A percentile compares a stretch with the other conserved stretches of the same genome.
Evolutionary conservation across 1,140 invertebrate species (phyloP).

Genomic region (Matsumurasca onukii): DNA sequence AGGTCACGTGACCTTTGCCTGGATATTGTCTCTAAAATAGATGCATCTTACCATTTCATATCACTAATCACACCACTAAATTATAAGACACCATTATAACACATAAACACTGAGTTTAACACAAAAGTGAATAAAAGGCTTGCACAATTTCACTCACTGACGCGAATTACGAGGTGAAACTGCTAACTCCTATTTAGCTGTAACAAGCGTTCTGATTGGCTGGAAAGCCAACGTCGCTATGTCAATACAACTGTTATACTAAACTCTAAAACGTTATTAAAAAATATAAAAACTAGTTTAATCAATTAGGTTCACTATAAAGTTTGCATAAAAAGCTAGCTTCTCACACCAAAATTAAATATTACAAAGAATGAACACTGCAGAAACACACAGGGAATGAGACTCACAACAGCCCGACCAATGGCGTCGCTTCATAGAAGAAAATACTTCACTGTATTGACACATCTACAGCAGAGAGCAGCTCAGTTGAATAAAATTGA

Average conservation of each 20-base stretch:
- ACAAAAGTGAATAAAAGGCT: background rate
- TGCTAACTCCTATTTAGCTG: conserved; percentile 29
- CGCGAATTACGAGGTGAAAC: conserved; percentile 33
- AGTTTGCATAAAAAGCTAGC: no score
- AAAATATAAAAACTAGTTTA: no score
- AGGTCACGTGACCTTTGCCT: conserved; percentile 56
- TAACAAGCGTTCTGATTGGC: conserved; percentile 37
- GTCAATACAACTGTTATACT: conserved; percentile 33
- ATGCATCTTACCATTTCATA: background rate
- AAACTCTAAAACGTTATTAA: conserved; percentile 1
- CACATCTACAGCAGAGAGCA: conserved; percentile 13
- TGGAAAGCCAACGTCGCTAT: conserved; percentile 28
- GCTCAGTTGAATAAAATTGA: conserved; percentile 8
- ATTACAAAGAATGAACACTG: background rate
- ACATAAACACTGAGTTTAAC: background rate
- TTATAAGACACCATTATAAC: background rate
- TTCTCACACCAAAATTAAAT: background rate
- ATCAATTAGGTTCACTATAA: no score
- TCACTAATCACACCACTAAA: background rate
- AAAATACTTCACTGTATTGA: conserved; percentile 24
- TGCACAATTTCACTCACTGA: conserved; percentile 28
- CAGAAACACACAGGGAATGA: background rate
- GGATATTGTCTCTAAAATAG: conserved; percentile 13
- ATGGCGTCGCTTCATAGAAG: conserved; percentile 7
- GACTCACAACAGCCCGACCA: background rate